Evolutionary conservation across 2,888 invertebrate species (phyloP).

Genomic region (Ashinkailepas kermadecensis): DNA sequence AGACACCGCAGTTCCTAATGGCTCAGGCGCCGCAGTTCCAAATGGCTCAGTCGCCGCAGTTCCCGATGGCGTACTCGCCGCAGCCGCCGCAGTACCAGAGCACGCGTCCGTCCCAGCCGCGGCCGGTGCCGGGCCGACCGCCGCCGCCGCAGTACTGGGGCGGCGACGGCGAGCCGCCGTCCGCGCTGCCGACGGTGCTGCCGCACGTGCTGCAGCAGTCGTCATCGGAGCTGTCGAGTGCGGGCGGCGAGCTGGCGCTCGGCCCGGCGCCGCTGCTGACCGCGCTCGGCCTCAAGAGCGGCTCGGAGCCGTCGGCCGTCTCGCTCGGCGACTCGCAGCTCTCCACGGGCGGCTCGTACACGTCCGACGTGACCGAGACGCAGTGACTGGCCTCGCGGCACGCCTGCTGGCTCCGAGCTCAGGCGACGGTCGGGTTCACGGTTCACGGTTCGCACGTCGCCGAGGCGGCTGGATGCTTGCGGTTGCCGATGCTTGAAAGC

Average conservation of each 20-base stretch:
- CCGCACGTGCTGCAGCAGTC: neutral
- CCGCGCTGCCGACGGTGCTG: neutral
- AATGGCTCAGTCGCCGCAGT: neutral
- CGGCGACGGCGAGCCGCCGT: neutral
- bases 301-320: neutral
- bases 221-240: neutral
- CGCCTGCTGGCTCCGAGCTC: neutral
- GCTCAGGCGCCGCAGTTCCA: too few relatives aligned
- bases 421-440: neutral
- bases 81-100: too few relatives aligned
- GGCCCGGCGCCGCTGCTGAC: constrained; percentile 26
- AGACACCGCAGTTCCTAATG: neutral
- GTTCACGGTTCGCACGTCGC: too few relatives aligned
- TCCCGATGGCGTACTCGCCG: too few relatives aligned
- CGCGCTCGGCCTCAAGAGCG: constrained; percentile 24
- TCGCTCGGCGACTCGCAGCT: neutral
- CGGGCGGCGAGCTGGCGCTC: neutral
- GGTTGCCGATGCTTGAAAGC: too few relatives aligned
- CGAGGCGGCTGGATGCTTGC: too few relatives aligned
- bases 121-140: neutral
- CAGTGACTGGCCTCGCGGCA: neutral
- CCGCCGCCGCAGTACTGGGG: neutral
- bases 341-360: neutral
- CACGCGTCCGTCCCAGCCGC: neutral
- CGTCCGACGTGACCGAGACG: neutral